phyloP scores from a whole-genome alignment of 2,113 vertebrate genomes.

The Leuciscus idus region DNA sequence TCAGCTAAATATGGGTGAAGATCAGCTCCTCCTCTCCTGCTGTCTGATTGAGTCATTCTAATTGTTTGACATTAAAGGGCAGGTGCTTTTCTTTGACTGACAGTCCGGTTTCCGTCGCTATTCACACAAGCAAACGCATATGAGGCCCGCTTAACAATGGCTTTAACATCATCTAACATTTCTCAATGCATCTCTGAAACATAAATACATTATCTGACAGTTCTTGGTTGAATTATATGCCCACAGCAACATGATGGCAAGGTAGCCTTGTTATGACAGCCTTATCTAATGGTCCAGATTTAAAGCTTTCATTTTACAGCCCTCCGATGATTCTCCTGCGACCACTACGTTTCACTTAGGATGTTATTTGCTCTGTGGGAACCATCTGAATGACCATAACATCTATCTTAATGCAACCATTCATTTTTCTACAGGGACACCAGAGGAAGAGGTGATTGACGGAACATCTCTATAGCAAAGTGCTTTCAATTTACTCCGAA shows the following conservation, averaged over 20 bases:
- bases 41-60: constrained; percentile 58
- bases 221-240: constrained; percentile 18
- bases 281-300: constrained; percentile 55
- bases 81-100: constrained; percentile 23
- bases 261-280: constrained; percentile 49
- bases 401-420: constrained; percentile 54
- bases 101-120: constrained; percentile 1
- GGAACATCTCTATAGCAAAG: constrained; percentile 19
- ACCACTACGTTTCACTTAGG: constrained; percentile 54
- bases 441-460: constrained; percentile 46
- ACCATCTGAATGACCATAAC: constrained; percentile 50
- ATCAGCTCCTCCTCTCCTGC: constrained; percentile 59
- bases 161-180: background rate
- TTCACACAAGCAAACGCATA: background rate
- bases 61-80: constrained; percentile 52
- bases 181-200: background rate
- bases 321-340: constrained; percentile 53
- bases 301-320: constrained; percentile 53
- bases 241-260: background rate
- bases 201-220: constrained; percentile 12
- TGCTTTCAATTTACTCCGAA: background rate
- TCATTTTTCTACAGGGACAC: constrained; percentile 56
- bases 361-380: constrained; percentile 58
- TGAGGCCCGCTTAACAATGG: background rate
- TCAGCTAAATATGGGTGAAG: constrained; percentile 53